Conservation (phyloP, 1,140 invertebrate genomes). For the Trachymyrmex septentrionalis region DNA sequence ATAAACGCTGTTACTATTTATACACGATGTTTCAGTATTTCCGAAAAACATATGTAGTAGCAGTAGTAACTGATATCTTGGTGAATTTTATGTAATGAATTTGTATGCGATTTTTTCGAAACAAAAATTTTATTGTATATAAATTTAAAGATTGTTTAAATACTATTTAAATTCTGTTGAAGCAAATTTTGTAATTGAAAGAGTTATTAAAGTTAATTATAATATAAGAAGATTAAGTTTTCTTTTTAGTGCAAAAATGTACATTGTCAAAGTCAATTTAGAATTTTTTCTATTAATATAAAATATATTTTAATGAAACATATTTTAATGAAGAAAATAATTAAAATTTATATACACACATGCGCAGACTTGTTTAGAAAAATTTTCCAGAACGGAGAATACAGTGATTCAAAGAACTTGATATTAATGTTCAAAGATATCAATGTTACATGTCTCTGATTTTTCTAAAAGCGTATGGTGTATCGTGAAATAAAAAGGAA, state of each 20-base stretch:
- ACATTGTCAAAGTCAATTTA: neutral
- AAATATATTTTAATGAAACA: no score
- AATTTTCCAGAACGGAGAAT: neutral
- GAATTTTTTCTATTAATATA: neutral
- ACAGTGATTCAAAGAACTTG: neutral
- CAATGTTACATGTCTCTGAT: neutral
- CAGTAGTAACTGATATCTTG: no score
- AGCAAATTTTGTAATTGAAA: conserved; percentile 12
- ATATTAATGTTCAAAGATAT: neutral
- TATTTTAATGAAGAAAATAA: neutral
- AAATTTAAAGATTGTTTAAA: neutral
- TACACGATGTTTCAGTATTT: no score
- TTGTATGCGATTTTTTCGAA: neutral
- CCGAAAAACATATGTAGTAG: no score
- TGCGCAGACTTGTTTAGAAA: neutral
- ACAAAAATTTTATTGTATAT: neutral
- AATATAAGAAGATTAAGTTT: neutral
- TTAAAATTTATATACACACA: neutral
- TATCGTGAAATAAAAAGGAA: conserved; percentile 5
- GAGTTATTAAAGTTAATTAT: neutral
- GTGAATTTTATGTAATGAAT: neutral
- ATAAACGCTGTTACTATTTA: neutral
- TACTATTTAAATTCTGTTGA: neutral
- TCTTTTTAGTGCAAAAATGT: neutral
- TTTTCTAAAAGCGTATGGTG: neutral